phyloP scores from a whole-genome alignment of 2,888 invertebrate species.

The Unio delphinus region DNA sequence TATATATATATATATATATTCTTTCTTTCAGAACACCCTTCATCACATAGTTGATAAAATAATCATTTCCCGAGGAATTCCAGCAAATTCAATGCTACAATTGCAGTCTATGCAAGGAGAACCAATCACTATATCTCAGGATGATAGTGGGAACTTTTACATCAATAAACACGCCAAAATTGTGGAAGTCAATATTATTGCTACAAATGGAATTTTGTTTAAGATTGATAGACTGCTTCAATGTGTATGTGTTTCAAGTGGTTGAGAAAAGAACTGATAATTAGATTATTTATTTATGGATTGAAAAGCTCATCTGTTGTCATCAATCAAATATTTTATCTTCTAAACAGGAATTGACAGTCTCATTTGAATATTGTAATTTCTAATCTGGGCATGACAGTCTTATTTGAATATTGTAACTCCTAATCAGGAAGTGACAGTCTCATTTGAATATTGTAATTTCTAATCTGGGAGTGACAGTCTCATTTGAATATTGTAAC shows the following conservation, averaged over 20 bases:
- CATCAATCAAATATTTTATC: too few relatives aligned
- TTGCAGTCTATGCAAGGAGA: constrained; percentile 43
- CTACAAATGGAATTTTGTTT: constrained; percentile 51
- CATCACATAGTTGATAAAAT: constrained; percentile 70
- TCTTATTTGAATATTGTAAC: too few relatives aligned
- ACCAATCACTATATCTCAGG: constrained; percentile 34
- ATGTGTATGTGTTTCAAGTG: constrained; percentile 11
- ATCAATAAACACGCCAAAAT: constrained; percentile 44
- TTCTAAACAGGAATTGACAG: too few relatives aligned
- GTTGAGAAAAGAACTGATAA: constrained; percentile 1
- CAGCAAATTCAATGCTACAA: constrained; percentile 31
- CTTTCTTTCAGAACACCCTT: constrained; percentile 67
- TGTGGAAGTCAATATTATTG: constrained; percentile 33
- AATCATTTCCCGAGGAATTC: constrained; percentile 37
- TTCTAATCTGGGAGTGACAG: too few relatives aligned
- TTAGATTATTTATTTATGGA: constrained; percentile 2
- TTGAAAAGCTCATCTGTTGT: background rate
- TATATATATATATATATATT: background rate
- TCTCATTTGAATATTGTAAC: too few relatives aligned
- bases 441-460: too few relatives aligned
- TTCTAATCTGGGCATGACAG: too few relatives aligned
- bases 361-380: too few relatives aligned
- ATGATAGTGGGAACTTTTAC: constrained; percentile 21
- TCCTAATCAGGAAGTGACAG: too few relatives aligned
- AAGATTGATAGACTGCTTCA: constrained; percentile 49